phyloP scores from a whole-genome alignment of 64 coral and sea anemone species.

The Actinia tenebrosa region DNA sequence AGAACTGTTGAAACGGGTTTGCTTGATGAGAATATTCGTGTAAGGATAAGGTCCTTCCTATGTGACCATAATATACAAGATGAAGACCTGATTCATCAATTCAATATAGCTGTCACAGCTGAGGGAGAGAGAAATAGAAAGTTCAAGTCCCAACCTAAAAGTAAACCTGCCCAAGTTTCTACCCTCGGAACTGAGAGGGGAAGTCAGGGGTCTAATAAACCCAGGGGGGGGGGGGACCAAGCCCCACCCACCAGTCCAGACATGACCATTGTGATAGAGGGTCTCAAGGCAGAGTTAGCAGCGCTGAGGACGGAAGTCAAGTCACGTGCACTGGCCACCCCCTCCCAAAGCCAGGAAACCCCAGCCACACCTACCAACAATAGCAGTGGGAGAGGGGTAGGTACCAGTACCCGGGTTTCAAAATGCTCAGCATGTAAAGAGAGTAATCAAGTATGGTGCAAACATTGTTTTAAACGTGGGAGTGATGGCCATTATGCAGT shows the following conservation, averaged over 20 bases:
- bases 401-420: neutral
- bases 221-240: no score
- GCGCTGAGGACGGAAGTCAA: no score
- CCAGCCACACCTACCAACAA: no score
- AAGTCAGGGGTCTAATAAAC: no score
- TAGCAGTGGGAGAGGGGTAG: neutral
- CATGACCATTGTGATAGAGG: no score
- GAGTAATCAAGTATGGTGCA: slow-evolving; percentile 41
- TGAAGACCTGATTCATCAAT: slow-evolving; percentile 32
- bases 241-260: no score
- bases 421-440: neutral
- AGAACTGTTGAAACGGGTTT: slow-evolving; percentile 1
- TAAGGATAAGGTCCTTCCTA: neutral
- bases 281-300: no score
- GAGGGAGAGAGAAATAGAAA: slow-evolving; percentile 45
- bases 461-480: slow-evolving; percentile 25
- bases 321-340: no score
- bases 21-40: slow-evolving; percentile 32
- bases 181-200: no score
- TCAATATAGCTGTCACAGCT: slow-evolving; percentile 24
- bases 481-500: neutral
- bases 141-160: slow-evolving; percentile 13
- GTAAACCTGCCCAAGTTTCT: neutral
- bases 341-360: no score
- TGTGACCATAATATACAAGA: slow-evolving; percentile 17